Conservation (phyloP, 2,113 vertebrate genomes). For the Oenanthe melanoleuca region DNA sequence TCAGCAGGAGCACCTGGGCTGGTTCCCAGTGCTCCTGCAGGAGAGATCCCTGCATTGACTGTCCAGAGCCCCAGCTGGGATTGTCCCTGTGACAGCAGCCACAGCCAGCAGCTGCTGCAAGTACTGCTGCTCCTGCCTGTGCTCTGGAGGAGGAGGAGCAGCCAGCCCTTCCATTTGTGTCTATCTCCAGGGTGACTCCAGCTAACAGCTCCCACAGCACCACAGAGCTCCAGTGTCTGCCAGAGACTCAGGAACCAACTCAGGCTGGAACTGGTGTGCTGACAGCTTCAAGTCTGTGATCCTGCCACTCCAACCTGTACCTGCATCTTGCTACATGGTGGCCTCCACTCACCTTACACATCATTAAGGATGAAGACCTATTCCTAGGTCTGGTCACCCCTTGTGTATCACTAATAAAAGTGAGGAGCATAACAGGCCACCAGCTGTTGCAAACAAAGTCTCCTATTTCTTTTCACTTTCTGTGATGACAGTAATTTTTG, state of each 20-base stretch:
- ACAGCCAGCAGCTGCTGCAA: neutral
- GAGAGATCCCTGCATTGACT: neutral
- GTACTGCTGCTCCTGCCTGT: neutral
- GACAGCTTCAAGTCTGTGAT: neutral
- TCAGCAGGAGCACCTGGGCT: neutral
- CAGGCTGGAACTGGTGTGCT: neutral
- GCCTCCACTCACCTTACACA: neutral
- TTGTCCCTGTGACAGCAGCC: neutral
- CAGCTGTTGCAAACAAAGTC: neutral
- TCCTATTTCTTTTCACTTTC: neutral
- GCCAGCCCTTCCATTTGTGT: neutral
- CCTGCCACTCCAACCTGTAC: neutral
- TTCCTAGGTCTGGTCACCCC: neutral
- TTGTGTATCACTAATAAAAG: neutral
- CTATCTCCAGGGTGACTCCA: neutral
- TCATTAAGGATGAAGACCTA: neutral
- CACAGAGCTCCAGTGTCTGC: neutral
- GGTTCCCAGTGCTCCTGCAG: neutral
- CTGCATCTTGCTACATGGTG: neutral
- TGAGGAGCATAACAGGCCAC: neutral
- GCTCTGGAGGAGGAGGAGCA: neutral
- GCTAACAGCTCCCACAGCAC: neutral
- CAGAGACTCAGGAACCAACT: rapidly evolving
- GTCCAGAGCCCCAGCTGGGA: neutral
- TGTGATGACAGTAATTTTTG: neutral